Evolutionary conservation across 2,888 invertebrate species (phyloP).

Genomic region (Phlogophora meticulosa): DNA sequence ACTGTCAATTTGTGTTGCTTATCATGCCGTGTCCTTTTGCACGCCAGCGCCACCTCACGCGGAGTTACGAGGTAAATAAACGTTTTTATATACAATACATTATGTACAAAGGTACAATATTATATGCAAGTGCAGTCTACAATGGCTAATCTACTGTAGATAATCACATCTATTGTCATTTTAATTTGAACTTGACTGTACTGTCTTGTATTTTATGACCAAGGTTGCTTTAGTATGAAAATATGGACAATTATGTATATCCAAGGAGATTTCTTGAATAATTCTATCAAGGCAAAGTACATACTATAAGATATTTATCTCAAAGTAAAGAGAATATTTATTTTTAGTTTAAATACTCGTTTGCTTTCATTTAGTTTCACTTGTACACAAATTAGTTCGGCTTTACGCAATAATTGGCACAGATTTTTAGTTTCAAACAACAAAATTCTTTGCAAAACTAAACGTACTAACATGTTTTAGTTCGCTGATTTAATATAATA

Average conservation of each 20-base stretch:
- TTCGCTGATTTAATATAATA: constrained; percentile 22
- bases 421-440: constrained; percentile 38
- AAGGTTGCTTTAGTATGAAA: background rate
- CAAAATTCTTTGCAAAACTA: constrained; percentile 50
- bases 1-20: constrained; percentile 79
- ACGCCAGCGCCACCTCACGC: constrained; percentile 90
- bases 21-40: constrained; percentile 89
- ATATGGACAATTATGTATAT: background rate
- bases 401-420: constrained; percentile 62
- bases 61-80: constrained; percentile 90
- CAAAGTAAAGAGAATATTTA: background rate
- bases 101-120: constrained; percentile 36
- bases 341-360: background rate
- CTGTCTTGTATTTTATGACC: constrained; percentile 7
- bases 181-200: background rate
- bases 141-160: constrained; percentile 12
- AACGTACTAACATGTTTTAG: constrained; percentile 32
- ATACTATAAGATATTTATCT: background rate
- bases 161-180: constrained; percentile 3
- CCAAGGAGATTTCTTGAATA: background rate
- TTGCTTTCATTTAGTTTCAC: constrained; percentile 46
- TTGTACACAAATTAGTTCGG: constrained; percentile 42
- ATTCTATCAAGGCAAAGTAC: background rate
- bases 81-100: constrained; percentile 58
- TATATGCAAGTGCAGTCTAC: constrained; percentile 26